These are phyloP conservation scores for Syndactyla subalaris DNA, from an alignment of 2,797 vertebrate species.

Conservation along the genomic window DNA sequence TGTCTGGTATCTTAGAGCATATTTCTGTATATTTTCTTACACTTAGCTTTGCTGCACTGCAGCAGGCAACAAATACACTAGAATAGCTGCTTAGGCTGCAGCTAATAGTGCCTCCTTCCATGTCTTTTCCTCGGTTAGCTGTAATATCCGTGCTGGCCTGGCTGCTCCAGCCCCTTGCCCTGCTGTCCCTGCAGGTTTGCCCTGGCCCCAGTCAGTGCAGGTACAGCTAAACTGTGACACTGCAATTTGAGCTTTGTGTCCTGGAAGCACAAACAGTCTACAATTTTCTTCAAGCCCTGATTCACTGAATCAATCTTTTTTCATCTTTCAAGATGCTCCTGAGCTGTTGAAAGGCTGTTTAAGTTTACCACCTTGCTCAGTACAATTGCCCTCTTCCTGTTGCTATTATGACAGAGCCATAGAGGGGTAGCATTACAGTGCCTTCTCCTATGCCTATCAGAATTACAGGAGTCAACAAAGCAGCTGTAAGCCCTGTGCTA, in stretches of 20 bases:
- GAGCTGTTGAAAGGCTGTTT: not conserved
- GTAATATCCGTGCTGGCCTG: accelerated
- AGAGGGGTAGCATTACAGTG: not conserved
- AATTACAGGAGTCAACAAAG: constrained; percentile 12
- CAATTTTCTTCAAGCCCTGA: not conserved
- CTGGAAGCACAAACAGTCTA: not conserved
- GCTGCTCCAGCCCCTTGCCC: not conserved
- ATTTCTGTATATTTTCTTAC: not conserved
- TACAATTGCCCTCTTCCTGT: not conserved
- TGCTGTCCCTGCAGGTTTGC: not conserved
- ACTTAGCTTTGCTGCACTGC: not conserved
- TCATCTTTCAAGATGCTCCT: not conserved
- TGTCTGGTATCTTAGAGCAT: accelerated
- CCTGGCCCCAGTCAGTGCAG: not conserved
- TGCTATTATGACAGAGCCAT: not conserved
- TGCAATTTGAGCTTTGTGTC: not conserved
- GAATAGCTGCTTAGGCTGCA: not conserved
- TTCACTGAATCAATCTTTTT: not conserved
- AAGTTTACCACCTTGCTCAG: not conserved
- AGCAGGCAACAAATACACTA: accelerated
- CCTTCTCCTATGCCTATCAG: not conserved
- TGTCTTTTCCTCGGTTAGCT: not conserved
- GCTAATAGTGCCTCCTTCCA: not conserved
- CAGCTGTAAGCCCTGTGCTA: not conserved
- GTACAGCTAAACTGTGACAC: not conserved